A percentile compares a stretch with the other conserved stretches of the same genome.
These are phyloP conservation scores for Chitala chitala DNA, from an alignment of 2,113 vertebrate species.

Conservation along the genomic window DNA sequence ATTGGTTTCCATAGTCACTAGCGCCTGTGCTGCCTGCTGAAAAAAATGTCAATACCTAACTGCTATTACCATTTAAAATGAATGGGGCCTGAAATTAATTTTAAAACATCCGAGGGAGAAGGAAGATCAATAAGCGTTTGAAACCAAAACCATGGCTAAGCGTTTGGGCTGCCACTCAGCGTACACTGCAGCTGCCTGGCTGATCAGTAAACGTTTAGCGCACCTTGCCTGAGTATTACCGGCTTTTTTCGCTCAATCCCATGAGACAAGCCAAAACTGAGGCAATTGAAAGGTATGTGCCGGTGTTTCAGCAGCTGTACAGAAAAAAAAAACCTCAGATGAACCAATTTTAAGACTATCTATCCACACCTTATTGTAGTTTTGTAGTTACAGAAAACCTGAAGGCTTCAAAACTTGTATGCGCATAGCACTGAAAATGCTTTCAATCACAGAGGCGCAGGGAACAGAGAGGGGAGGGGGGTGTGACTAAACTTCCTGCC, in stretches of 20 bases:
- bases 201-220: not conserved
- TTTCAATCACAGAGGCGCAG: not conserved
- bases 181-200: not conserved
- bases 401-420: not conserved
- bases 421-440: not conserved
- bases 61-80: constrained; percentile 3
- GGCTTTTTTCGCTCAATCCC: not conserved
- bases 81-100: constrained; percentile 14
- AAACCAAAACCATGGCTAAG: not conserved
- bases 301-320: constrained; percentile 22
- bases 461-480: not conserved
- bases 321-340: constrained; percentile 3
- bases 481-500: no score
- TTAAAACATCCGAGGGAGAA: not conserved
- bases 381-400: constrained; percentile 3
- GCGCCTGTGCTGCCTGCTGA: not conserved
- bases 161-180: not conserved
- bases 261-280: not conserved
- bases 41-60: not conserved
- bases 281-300: not conserved
- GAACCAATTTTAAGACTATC: constrained; percentile 34
- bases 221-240: not conserved
- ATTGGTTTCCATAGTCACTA: not conserved
- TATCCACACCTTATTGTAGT: constrained; percentile 34
- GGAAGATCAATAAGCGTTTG: constrained; percentile 2